Evolutionary conservation across 2,113 vertebrate species (phyloP).

Genomic region (Engraulis encrasicolus): DNA sequence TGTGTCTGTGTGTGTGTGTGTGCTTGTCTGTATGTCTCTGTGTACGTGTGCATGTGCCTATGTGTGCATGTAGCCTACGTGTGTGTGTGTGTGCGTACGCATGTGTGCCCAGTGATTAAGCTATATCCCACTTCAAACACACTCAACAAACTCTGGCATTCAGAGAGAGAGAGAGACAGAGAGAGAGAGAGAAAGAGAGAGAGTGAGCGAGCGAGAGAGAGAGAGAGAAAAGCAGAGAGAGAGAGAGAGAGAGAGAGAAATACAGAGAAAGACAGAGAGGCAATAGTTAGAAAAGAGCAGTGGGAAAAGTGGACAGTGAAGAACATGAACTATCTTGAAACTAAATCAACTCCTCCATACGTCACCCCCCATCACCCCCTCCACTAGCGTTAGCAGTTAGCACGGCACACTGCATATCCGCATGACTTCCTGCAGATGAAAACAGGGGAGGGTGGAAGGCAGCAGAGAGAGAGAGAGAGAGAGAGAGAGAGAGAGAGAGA

Average conservation of each 20-base stretch:
- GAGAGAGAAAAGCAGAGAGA: neutral
- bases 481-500: constrained; percentile 48
- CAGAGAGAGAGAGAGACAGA: neutral
- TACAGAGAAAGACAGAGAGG: constrained; percentile 30
- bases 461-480: too few species aligned
- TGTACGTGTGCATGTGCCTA: too few species aligned
- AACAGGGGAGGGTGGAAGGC: constrained; percentile 36
- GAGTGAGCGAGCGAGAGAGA: neutral
- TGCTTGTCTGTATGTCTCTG: too few species aligned
- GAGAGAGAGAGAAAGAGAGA: constrained; percentile 58
- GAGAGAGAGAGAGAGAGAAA: neutral
- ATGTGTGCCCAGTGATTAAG: constrained; percentile 76
- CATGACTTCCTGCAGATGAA: constrained; percentile 63
- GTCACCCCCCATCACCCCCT: constrained; percentile 66
- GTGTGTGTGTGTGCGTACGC: neutral
- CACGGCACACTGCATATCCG: too few species aligned
- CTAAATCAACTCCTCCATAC: constrained; percentile 63
- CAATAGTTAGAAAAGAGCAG: too few species aligned
- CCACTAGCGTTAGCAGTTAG: too few species aligned
- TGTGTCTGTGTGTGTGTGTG: neutral
- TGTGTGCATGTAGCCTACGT: too few species aligned
- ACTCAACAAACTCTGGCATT: constrained; percentile 54
- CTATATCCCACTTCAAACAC: constrained; percentile 76
- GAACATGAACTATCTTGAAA: constrained; percentile 39
- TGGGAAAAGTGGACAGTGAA: neutral